Base-by-base conservation (phyloP, 2,113 vertebrate genomes). In the Plecotus auritus region DNA sequence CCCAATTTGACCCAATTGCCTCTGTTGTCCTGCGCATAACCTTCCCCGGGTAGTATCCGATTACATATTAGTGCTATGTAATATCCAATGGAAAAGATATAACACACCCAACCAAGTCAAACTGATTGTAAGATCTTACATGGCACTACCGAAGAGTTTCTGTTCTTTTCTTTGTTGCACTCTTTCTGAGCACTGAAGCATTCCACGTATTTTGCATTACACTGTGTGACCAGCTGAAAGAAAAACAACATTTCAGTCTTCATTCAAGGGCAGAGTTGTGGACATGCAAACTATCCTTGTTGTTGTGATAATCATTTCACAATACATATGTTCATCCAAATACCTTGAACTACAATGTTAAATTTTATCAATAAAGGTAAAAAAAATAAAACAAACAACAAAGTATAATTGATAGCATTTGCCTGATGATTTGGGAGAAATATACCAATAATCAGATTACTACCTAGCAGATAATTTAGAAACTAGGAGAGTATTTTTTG, bases 111-210 rank as follows among this genome's bases (percentile, higher is more conserved):
- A 59, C 87, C 85, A 83, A 96, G 94, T 95, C 72, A 96, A 96
- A 94, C 45, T 1, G 0, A 95, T 96, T 88, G 95, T 95, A 93
- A 85, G 54, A 93, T 93, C 99, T 99, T 98, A 99, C 99, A 99
- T 7, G 99, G 99, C 97, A 99, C 99, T 1, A 99, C 99, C 11
- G 99, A 99, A 93, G 99, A 99, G 97, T 99, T 99, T 90, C 99
- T 98, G 97, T 99, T 99, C 98, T 99, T 99, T 97, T 99, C 99
- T 98, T 99, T 99, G 99, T 99, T 99, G 98, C 99, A 99, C 95
- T 99, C 99, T 96, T 99, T 99, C 97, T 99, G 99, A 96, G 99
- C 99, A 70, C 98, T 99, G 98, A 99, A 99, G 98, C 99, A 99
- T 87, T 99, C 99, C 92, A 98, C 98, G 0, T 99, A 99, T 94